A percentile compares a stretch with the other conserved stretches of the same genome.
Evolutionary conservation across 35 echinoderm and acorn worm species (phyloP).

Genomic region (Apostichopus japonicus): DNA sequence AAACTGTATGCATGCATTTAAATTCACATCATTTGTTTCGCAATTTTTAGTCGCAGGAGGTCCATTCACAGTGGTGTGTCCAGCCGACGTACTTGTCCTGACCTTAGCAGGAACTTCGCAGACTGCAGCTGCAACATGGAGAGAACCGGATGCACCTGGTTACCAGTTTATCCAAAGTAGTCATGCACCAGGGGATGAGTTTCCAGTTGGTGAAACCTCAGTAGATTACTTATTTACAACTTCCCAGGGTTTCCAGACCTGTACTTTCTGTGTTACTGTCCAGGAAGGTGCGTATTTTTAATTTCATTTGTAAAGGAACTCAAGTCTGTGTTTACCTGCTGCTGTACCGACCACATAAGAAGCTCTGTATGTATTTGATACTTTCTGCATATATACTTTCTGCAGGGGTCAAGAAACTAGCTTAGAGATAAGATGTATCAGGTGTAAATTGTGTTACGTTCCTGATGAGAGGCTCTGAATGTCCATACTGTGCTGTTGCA

Average conservation of each 20-base stretch:
- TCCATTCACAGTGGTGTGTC: not conserved
- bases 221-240: not conserved
- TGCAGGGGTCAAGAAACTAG: no score
- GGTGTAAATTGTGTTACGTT: no score
- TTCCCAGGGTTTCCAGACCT: not conserved
- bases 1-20: not conserved
- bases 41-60: not conserved
- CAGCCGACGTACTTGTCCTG: not conserved
- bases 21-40: not conserved
- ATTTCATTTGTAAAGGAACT: no score
- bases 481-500: no score
- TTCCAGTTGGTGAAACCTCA: not conserved
- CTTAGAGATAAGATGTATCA: no score
- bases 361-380: no score
- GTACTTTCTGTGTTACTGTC: constrained; percentile 12
- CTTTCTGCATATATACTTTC: no score
- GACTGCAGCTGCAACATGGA: not conserved
- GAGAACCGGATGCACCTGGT: not conserved
- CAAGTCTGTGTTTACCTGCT: no score
- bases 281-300: not conserved
- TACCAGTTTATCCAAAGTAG: not conserved
- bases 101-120: not conserved
- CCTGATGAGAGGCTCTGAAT: no score
- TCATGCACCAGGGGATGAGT: not conserved
- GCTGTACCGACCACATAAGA: no score